Conservation (phyloP, 2,113 vertebrate genomes). For the Hydrochoerus hydrochaeris region DNA sequence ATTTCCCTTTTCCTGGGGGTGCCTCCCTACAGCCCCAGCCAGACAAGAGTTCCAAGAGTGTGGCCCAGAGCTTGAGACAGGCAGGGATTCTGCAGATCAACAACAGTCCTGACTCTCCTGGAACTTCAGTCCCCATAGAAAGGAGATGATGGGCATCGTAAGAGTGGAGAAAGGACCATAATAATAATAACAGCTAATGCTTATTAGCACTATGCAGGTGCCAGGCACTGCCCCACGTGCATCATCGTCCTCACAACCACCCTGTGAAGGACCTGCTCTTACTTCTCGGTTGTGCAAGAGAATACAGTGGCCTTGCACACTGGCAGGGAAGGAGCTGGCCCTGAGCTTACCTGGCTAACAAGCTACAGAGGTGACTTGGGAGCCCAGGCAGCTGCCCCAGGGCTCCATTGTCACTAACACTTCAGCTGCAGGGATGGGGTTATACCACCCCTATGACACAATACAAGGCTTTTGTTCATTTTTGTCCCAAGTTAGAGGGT, state of each 20-base stretch:
- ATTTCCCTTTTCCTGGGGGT: background rate
- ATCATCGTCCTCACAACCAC: rapidly evolving
- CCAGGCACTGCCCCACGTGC: rapidly evolving
- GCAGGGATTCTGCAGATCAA: background rate
- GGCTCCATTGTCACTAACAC: rapidly evolving
- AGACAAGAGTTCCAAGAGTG: rapidly evolving
- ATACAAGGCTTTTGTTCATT: background rate
- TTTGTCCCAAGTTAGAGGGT: background rate
- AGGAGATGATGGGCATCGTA: background rate
- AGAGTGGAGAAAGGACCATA: rapidly evolving
- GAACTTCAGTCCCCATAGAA: background rate
- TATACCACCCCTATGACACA: background rate
- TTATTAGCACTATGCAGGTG: background rate
- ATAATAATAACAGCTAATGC: background rate
- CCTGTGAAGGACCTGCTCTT: rapidly evolving
- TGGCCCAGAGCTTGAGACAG: background rate
- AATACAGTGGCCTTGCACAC: background rate
- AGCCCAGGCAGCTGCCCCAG: background rate
- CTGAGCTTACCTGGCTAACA: background rate
- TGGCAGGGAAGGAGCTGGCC: background rate
- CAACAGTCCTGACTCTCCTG: background rate
- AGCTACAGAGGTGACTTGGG: no score
- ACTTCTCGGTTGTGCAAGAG: background rate
- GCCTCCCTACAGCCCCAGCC: background rate
- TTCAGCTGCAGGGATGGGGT: background rate